Percentiles rank a stretch among this genome's conserved stretches.
phyloP scores from a whole-genome alignment of 2,113 vertebrate species.

The Lucifuga dentata region DNA sequence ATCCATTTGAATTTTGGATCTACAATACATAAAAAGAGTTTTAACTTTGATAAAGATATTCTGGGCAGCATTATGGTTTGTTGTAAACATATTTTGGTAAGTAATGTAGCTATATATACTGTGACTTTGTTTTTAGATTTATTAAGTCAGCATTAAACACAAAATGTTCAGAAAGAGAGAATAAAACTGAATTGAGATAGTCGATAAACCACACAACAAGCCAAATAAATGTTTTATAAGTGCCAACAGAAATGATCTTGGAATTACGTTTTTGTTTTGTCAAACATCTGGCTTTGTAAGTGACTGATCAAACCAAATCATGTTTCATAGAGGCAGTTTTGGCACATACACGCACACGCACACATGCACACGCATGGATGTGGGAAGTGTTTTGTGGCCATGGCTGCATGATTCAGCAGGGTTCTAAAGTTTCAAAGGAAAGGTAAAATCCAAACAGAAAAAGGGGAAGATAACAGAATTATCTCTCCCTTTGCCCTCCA shows the following conservation, averaged over 20 bases:
- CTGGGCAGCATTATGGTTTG: too few species aligned
- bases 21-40: too few species aligned
- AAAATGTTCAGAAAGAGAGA: too few species aligned
- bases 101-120: too few species aligned
- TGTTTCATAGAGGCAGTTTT: constrained; percentile 24
- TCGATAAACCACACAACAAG: neutral
- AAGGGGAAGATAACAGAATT: neutral
- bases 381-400: constrained; percentile 1
- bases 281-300: constrained; percentile 36
- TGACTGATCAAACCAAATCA: constrained; percentile 21
- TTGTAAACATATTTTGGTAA: too few species aligned
- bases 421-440: constrained; percentile 2
- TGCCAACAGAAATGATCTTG: neutral
- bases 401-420: neutral
- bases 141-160: neutral
- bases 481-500: too few species aligned
- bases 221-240: constrained; percentile 32
- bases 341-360: neutral
- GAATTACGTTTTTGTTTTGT: constrained; percentile 30
- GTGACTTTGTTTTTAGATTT: too few species aligned
- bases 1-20: too few species aligned
- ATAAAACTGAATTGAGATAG: neutral
- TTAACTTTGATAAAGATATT: too few species aligned
- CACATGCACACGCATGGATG: neutral
- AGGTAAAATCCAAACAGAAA: constrained; percentile 7